phyloP scores from a whole-genome alignment of 2,113 vertebrate species.

The Pterocles orientalis region DNA sequence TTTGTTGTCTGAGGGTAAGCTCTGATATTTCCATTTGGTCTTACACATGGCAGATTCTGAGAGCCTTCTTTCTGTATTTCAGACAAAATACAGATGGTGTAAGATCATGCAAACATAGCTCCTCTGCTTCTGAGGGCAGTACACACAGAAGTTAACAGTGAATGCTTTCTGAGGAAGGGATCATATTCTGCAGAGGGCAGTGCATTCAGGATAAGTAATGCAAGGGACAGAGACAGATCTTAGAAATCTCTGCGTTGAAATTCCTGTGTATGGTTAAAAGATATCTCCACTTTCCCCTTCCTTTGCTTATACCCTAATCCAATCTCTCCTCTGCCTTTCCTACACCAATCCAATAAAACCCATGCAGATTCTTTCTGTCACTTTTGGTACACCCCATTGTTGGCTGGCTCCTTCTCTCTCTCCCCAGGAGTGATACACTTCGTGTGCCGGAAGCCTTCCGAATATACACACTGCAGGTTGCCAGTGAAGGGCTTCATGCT shows the following conservation, averaged over 20 bases:
- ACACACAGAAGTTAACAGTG: not conserved
- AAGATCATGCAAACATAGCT: not conserved
- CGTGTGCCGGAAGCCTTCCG: not conserved
- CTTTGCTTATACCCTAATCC: not conserved
- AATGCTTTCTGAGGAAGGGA: not conserved
- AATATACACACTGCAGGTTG: not conserved
- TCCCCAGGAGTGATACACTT: not conserved
- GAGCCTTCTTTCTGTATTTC: not conserved
- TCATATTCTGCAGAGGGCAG: not conserved
- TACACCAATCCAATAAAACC: not conserved
- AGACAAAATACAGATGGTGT: not conserved
- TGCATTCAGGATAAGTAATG: not conserved
- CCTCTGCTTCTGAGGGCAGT: not conserved
- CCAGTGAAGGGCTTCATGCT: not conserved
- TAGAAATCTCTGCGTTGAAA: not conserved
- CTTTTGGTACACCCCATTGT: not conserved
- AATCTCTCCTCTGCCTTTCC: not conserved
- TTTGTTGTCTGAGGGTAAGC: not conserved
- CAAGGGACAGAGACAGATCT: not conserved
- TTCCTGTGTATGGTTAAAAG: not conserved
- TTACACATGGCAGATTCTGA: not conserved
- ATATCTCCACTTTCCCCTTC: not conserved
- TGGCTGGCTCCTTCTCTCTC: not conserved
- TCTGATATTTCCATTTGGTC: not conserved
- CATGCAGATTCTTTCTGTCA: not conserved